Base-by-base conservation (phyloP, 2,888 invertebrate genomes). In the Dendrolimus pini region DNA sequence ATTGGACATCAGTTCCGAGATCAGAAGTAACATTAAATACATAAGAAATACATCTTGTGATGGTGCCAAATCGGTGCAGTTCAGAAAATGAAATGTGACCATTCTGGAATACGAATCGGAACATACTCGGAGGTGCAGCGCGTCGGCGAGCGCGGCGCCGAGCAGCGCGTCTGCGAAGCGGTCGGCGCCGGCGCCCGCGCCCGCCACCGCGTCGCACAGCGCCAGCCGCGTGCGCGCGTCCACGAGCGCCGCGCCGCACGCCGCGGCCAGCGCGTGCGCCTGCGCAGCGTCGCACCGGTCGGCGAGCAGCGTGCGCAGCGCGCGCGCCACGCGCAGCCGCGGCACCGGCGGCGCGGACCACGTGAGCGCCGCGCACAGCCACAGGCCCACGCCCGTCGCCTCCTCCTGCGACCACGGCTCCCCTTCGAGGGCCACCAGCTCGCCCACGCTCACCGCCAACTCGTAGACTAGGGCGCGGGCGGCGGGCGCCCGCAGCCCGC, bases 241-340 rank as follows among this genome's bases (percentile, higher is more conserved):
- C 56, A 54, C 60, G 7, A 55, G 56, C 52, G 64, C 60, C 7
- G 58, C 55, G 59, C 41, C 58, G 59, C 60, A 18, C 61, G 62
- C 58, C 59, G n/a, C 58, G 56, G 56, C 61, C 65, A 2, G 54
- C 60, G 13, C 61, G 55, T 54, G 41, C 61, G 42, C 58, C 63
- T 41, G 64, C 59, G 59, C 66, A 52, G 61, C 63, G 63, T 67
- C 68, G 58, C 63, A 41, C 59, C 71, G 63, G 56, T 56, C 61
- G 56, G 7, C 62, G 60, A 60, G 41, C 14, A 62, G 57, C 55
- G 62, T 60, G 55, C 58, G 61, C 13, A 56, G 57, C 30, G 57
- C 56, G 53, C 57, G 57, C n/a, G 14, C 54, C 56, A 41, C 58
- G 56, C 12, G 53, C 54, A 56, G 53, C 56, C 54, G 57, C 41